phyloP scores from a whole-genome alignment of 2,797 vertebrate species.

The Aselliscus stoliczkanus region DNA sequence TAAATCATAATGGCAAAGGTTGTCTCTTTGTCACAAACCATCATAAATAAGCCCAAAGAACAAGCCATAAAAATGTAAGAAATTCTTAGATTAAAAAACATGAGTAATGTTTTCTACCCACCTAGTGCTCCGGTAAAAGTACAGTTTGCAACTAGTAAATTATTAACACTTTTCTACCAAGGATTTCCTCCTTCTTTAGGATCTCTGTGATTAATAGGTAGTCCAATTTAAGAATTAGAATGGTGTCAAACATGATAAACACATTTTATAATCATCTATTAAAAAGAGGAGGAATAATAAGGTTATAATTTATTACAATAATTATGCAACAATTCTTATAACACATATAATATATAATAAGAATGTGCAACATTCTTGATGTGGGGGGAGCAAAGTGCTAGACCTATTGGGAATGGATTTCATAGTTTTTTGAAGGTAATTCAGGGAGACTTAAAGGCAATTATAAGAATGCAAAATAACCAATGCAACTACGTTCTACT shows the following conservation, averaged over 20 bases:
- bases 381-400: not conserved
- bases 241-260: not conserved
- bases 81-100: conserved; percentile 59
- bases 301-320: not conserved
- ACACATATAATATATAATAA: not conserved
- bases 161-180: conserved; percentile 60
- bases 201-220: not conserved
- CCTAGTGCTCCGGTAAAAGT: conserved; percentile 55
- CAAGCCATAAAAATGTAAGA: conserved; percentile 55
- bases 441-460: not conserved
- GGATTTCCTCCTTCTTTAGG: conserved; percentile 2
- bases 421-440: not conserved
- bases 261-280: not conserved
- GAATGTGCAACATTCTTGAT: not conserved
- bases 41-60: conserved; percentile 64
- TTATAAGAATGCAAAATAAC: conserved; percentile 9
- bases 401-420: not conserved
- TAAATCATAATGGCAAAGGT: conserved; percentile 59
- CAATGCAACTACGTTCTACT: not conserved
- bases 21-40: conserved; percentile 58
- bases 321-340: not conserved
- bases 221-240: conserved; percentile 42
- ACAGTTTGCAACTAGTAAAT: conserved; percentile 60
- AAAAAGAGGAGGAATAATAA: not conserved
- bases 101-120: conserved; percentile 44